These are phyloP conservation scores for Cnemophilus loriae DNA, from an alignment of 2,113 vertebrate genomes.

Conservation along the genomic window DNA sequence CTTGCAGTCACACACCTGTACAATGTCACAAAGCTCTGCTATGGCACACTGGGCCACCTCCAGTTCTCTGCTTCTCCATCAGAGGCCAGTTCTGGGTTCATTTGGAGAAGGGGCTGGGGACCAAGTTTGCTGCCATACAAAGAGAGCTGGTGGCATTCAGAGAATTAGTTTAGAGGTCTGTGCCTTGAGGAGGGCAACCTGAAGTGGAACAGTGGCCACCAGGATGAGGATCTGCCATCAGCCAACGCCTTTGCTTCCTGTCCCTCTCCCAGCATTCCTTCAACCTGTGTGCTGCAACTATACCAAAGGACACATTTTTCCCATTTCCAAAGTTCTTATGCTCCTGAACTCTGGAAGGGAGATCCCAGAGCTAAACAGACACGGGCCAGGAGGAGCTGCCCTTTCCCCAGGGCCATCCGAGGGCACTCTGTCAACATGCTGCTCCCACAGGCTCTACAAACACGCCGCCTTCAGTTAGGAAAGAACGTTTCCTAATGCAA, in stretches of 20 bases:
- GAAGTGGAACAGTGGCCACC: too few species aligned
- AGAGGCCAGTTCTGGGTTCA: not conserved
- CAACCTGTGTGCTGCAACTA: not conserved
- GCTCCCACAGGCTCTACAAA: not conserved
- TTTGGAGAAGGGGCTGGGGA: too few species aligned
- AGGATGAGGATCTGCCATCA: not conserved
- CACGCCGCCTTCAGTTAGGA: not conserved
- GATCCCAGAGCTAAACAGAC: not conserved
- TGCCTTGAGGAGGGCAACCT: not conserved
- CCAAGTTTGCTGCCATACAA: not conserved
- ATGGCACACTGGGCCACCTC: not conserved
- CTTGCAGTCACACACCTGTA: not conserved
- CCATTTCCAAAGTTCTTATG: not conserved
- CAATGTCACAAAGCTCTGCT: not conserved
- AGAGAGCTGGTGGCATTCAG: accelerated
- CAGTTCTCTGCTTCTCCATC: accelerated
- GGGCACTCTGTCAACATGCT: not conserved
- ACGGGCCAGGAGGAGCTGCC: not conserved
- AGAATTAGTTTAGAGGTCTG: not conserved
- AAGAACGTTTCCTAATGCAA: not conserved
- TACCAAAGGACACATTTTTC: not conserved
- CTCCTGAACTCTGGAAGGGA: not conserved
- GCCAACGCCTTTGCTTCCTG: not conserved
- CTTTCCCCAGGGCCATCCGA: accelerated
- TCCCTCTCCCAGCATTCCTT: not conserved